These are phyloP conservation scores for Limnephilus lunatus DNA, from an alignment of 2,888 invertebrate species.

Conservation along the genomic window DNA sequence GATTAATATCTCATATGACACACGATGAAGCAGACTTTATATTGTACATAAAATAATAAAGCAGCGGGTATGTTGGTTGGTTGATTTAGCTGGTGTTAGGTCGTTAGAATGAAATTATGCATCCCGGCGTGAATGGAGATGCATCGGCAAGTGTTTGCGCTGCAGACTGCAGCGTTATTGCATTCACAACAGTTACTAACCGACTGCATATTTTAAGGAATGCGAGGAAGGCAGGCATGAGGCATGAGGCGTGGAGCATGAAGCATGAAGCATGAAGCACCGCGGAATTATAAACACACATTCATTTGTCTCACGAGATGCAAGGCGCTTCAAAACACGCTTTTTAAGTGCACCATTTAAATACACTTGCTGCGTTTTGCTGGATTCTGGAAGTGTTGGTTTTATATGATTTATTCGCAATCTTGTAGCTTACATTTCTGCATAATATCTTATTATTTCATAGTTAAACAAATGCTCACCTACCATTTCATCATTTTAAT, in stretches of 20 bases:
- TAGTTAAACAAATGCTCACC: not conserved
- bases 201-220: slow-evolving; percentile 13
- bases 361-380: not conserved
- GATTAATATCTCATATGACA: not conserved
- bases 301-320: not conserved
- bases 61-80: not conserved
- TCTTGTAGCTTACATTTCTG: not conserved
- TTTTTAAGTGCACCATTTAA: not conserved
- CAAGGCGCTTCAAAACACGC: not conserved
- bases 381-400: not conserved
- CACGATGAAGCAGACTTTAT: not conserved
- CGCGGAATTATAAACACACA: not conserved
- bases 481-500: too few relatives aligned
- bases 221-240: not conserved
- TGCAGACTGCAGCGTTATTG: slow-evolving; percentile 45
- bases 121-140: slow-evolving; percentile 48
- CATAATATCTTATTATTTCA: not conserved
- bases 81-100: slow-evolving; percentile 2
- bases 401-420: not conserved
- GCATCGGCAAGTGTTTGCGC: slow-evolving; percentile 47
- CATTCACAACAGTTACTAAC: slow-evolving; percentile 23
- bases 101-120: slow-evolving; percentile 16
- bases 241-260: not conserved
- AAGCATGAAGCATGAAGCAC: not conserved
- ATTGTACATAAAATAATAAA: not conserved